Evolutionary conservation across 2,113 vertebrate genomes (phyloP).

Genomic region (Rhea pennata): DNA sequence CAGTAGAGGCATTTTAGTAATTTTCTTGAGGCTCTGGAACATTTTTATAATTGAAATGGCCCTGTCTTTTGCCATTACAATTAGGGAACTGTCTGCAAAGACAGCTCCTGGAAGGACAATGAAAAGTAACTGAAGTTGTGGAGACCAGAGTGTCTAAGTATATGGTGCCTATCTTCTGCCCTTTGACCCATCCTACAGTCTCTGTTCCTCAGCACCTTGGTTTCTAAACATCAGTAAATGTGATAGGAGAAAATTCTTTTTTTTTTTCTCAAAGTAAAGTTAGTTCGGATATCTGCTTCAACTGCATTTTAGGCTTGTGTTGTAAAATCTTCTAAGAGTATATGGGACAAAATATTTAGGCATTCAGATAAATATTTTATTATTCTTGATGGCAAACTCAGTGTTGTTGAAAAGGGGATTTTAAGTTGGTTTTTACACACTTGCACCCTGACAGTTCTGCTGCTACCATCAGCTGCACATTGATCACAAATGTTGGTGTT

Average conservation of each 20-base stretch:
- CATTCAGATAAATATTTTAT: background rate
- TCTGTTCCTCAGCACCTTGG: background rate
- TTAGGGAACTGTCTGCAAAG: background rate
- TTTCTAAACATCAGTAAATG: background rate
- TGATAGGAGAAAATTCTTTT: accelerated
- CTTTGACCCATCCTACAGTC: background rate
- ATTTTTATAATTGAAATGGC: background rate
- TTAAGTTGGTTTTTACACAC: background rate
- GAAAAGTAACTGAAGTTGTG: background rate
- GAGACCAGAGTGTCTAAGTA: background rate
- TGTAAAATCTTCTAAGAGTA: background rate
- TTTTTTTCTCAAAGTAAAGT: background rate
- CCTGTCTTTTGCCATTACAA: background rate
- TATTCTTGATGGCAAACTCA: background rate
- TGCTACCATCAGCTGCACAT: background rate
- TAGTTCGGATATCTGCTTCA: background rate
- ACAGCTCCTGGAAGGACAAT: background rate
- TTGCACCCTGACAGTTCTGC: background rate
- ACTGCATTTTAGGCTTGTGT: background rate
- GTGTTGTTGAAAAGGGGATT: background rate
- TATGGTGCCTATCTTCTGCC: background rate
- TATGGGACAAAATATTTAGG: background rate
- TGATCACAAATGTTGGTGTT: background rate
- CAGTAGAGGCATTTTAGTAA: background rate
- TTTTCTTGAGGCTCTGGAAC: background rate